These are phyloP conservation scores for Bradypus variegatus DNA, from an alignment of 2,797 vertebrate genomes.

Conservation along the genomic window DNA sequence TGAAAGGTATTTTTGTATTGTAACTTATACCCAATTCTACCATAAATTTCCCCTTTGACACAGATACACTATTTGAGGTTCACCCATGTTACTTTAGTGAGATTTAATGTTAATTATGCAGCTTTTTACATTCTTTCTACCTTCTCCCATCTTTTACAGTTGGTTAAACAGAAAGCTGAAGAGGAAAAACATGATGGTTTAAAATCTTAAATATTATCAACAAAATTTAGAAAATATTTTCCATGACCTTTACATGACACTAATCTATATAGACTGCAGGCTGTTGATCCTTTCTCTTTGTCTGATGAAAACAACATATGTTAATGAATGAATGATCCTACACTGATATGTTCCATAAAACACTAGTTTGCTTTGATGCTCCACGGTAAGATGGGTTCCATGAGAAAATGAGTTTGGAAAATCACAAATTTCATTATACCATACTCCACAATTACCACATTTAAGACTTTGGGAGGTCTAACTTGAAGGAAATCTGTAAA, in stretches of 20 bases:
- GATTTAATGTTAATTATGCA: constrained; percentile 8
- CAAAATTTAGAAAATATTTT: background rate
- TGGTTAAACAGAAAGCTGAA: background rate
- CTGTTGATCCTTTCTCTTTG: background rate
- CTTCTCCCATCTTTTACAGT: background rate
- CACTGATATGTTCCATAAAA: background rate
- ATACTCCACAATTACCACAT: background rate
- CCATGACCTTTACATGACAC: background rate
- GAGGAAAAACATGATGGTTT: background rate
- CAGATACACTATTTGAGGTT: background rate
- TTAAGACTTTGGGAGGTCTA: background rate
- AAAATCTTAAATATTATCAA: background rate
- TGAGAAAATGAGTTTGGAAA: background rate
- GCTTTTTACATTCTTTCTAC: background rate
- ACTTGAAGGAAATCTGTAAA: background rate
- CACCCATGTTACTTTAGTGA: background rate
- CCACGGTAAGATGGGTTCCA: background rate
- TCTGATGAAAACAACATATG: background rate
- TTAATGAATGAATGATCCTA: background rate
- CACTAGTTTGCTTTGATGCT: background rate
- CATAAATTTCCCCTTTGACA: background rate
- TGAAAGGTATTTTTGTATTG: background rate
- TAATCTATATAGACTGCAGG: background rate
- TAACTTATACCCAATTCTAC: background rate
- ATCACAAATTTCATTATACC: background rate